These are phyloP conservation scores for Dichetophora obliterata DNA, from an alignment of 2,888 invertebrate species.

Conservation along the genomic window DNA sequence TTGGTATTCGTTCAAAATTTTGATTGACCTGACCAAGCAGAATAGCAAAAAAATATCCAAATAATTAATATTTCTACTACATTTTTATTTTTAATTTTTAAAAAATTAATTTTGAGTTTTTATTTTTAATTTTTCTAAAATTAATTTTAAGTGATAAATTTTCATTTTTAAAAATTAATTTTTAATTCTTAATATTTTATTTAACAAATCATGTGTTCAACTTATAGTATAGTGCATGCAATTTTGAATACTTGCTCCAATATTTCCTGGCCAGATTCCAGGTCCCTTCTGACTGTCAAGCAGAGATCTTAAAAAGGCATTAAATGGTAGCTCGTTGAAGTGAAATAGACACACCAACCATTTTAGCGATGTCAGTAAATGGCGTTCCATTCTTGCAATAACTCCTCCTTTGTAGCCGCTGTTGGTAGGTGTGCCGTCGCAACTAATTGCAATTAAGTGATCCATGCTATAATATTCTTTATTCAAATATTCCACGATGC, in stretches of 20 bases:
- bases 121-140: neutral
- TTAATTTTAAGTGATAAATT: too few species aligned
- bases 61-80: neutral
- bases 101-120: too few species aligned
- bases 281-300: neutral
- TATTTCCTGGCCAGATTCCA: conserved; percentile 1
- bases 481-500: neutral
- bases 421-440: conserved; percentile 30
- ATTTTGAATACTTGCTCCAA: neutral
- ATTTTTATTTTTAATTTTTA: too few species aligned
- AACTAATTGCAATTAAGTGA: conserved; percentile 28
- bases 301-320: too few species aligned
- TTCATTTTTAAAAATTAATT: too few species aligned
- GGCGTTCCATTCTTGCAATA: too few species aligned
- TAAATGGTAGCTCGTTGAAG: neutral
- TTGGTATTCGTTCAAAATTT: too few species aligned
- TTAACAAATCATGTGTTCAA: too few species aligned
- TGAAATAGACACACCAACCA: neutral
- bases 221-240: too few species aligned
- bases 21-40: neutral
- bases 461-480: neutral
- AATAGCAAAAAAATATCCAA: neutral
- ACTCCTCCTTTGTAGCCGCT: conserved; percentile 18
- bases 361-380: too few species aligned
- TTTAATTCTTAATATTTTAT: too few species aligned